Base-by-base conservation (phyloP, 2,113 vertebrate genomes). In the Cyanocitta stelleri region DNA sequence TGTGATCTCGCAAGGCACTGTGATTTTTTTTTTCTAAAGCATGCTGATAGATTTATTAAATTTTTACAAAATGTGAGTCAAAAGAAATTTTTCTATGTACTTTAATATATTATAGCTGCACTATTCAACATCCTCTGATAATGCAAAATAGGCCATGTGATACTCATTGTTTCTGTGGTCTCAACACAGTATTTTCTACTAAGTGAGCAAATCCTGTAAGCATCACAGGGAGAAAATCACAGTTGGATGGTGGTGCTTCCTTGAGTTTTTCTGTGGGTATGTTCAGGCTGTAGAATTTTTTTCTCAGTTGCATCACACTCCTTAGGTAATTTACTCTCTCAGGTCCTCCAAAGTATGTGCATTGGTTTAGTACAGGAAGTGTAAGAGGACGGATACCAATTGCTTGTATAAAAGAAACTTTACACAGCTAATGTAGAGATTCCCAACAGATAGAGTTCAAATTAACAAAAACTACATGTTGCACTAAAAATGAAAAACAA, bases 1-100 rank as follows among this genome's bases (percentile, higher is more conserved):
- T 96, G 35, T 67, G 89, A 98, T 97, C 95, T 96, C 41, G 81
- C 88, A 96, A 97, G 74, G 66, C 43, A 13, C 33, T 46, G 48
- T 87, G 68, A 43, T 77, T n/a, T 21, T 35, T 54, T 54, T 86
- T 89, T 89, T 46, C 90, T 96, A 94, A 96, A 94, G 55, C 35
- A 89, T 37, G 71, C 35, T 96, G 89, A 95, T 93, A 86, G 81
- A 92, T 83, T 86, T 73, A 73, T 90, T 97, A 96, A 95, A 59
- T 93, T 95, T 93, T 86, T 71, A 64, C 37, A 93, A 95, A 95
- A 74, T 77, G 41, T 52, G 77, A 56, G 55, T 76, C 17, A 87
- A 88, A 87, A 87, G 5, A 93, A 83, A 90, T 79, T 95, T 96
- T 41, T 64, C 79, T 97, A 26, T 71, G 35, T 87, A 63, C 49